Evolutionary conservation across 2,888 invertebrate species (phyloP).

Genomic region (Leptopilina drosophilae): DNA sequence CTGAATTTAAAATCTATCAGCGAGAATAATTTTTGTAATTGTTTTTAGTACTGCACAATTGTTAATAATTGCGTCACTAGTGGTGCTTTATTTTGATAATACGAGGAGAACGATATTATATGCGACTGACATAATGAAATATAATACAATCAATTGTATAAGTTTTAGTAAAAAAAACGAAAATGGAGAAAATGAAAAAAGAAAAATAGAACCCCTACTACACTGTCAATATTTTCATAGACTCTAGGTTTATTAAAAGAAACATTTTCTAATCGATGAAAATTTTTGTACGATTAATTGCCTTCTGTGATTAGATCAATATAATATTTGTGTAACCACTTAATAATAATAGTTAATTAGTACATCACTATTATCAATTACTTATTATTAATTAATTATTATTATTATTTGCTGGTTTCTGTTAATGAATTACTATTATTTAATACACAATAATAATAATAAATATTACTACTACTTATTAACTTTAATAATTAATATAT

Average conservation of each 20-base stretch:
- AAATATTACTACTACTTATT: too few species aligned
- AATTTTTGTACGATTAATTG: conserved; percentile 32
- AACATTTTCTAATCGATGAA: conserved; percentile 15
- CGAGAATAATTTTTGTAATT: conserved; percentile 28
- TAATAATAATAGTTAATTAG: too few species aligned
- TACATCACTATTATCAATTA: too few species aligned
- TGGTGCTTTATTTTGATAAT: conserved; percentile 38
- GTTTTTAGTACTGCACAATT: conserved; percentile 20
- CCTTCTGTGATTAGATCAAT: conserved; percentile 61
- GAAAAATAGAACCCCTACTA: conserved; percentile 8
- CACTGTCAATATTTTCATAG: background rate
- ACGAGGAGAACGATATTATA: conserved; percentile 32
- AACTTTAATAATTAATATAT: too few species aligned
- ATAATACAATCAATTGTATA: conserved; percentile 8
- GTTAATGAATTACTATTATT: too few species aligned
- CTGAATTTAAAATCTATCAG: background rate
- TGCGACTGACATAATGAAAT: conserved; percentile 36
- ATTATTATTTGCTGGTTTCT: too few species aligned
- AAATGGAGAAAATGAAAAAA: too few species aligned
- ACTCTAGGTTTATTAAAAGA: background rate
- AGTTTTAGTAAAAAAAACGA: background rate
- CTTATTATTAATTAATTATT: too few species aligned
- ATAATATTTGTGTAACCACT: conserved; percentile 44
- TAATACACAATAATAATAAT: too few species aligned
- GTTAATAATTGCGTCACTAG: conserved; percentile 27